Base-by-base conservation (phyloP, 2,888 invertebrate genomes). In the Spodoptera picta region DNA sequence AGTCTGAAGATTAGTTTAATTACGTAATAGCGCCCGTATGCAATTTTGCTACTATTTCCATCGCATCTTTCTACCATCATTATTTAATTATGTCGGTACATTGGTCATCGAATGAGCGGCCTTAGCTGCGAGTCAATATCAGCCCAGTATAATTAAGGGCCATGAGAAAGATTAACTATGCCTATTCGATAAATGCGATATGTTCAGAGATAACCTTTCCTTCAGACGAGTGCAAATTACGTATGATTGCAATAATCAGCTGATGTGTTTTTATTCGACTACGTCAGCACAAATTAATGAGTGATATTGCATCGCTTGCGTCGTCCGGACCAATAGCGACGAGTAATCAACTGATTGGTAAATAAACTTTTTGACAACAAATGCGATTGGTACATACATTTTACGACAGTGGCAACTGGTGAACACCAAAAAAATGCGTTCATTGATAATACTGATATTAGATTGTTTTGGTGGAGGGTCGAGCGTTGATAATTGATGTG, bases 1-100 rank as follows among this genome's bases (percentile, higher is more conserved):
- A 71, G 51, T 55, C 44, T 71, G 46, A 64, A 67, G 64, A 64
- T 71, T 42, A 70, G 50, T 69, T 50, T 65, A 60, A 47, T 60
- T 44, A 14, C 48, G 23, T 61, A 45, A 42, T 61, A 14, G 9
- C 41, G 12, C n/a, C 10, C 44, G 14, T 12, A 67, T 36, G 36
- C 57, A 60, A 14, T 42, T 64, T 44, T 44, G 11, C 43, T 48
- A 19, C 54, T 4, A 41, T 44, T 51, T 63, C 11, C 23, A 51
- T 46, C 50, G 63, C 46, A 51, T 44, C 41, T 52, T 65, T 14
- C 19, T 7, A 12, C 10, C 10, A 14, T 14, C 12, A 10, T 23
- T 12, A 66, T 62, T 54, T 27, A 54, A 50, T n/a, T n/a, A 23
- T 46, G 51, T 41, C n/a, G 7, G 46, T 31, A 47, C 36, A 36